Evolutionary conservation across 2,113 vertebrate genomes (phyloP), one percentile per base, ranked within the genome.

Genomic region (Polypterus bichir): DNA sequence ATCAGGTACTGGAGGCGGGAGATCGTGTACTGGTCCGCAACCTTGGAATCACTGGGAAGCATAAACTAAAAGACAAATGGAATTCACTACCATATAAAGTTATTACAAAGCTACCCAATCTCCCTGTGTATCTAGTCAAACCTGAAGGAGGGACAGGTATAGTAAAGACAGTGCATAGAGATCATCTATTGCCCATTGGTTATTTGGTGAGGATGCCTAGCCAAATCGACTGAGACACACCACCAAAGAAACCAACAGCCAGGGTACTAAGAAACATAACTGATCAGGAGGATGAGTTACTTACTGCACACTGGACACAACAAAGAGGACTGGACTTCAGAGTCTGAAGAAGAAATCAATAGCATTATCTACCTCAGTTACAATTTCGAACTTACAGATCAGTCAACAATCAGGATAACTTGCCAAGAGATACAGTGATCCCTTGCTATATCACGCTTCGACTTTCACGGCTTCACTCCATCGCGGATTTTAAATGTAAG

Each of bases 101-200:
- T 6, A 27, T 56, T 5, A 27, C 5, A 10, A 2, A 56, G 54
- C 44, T 56, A 3, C 54, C 54, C 6, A 56, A 56, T 27, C 44
- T 56, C 10, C 54, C 54, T 56, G 54, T 56, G 8, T 56, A 56
- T 10, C 54, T 3, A 5, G 54, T 56, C 8, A 56, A 56, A 27
- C 54, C 54, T n/a, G 54, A 56, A 10, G 5, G 44, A 56, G 54
- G 54, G 44, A 56, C 5, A 27, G 54, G 54, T n/a, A 56, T 56
- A 8, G 54, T 56, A 10, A 56, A 56, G 11, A 56, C 54, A 56
- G 54, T 56, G 5, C 54, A 56, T 27, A 9, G 54, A 44, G 60
- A 56, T n/a, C 54, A 27, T 27, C 54, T 56, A 5, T 27, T 56
- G 44, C 54, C 54, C 11, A 56, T 56, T 56, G 54, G 54, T 10